A percentile compares a stretch with the other conserved stretches of the same genome.
These are phyloP conservation scores for Bombus fervidus DNA, from an alignment of 1,140 invertebrate genomes.

Conservation along the genomic window DNA sequence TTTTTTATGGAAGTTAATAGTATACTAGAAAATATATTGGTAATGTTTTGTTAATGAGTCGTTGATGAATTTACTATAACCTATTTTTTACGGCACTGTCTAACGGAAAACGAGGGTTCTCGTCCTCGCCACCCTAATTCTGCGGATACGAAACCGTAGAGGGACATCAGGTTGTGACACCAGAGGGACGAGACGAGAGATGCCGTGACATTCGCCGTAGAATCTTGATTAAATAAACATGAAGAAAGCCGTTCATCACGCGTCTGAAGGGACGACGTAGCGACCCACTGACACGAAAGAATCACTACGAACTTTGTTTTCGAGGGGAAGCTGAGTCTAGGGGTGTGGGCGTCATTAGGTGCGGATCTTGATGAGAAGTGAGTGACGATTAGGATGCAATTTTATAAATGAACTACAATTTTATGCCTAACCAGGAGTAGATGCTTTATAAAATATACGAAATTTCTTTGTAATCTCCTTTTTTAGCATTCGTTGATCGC, in stretches of 20 bases:
- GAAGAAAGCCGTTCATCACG: conserved; percentile 60
- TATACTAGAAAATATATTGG: too few species aligned
- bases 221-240: conserved; percentile 70
- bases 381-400: conserved; percentile 13
- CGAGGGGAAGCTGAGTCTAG: not conserved
- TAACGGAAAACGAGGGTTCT: conserved; percentile 22
- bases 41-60: not conserved
- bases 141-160: conserved; percentile 60
- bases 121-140: conserved; percentile 44
- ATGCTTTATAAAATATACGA: too few species aligned
- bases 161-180: conserved; percentile 68
- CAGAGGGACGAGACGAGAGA: conserved; percentile 29
- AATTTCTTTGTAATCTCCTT: too few species aligned
- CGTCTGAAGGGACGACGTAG: not conserved
- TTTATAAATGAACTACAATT: not conserved
- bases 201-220: conserved; percentile 55
- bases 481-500: too few species aligned
- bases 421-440: fast-evolving
- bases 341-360: conserved; percentile 14
- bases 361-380: not conserved
- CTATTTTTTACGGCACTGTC: conserved; percentile 33
- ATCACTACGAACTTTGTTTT: conserved; percentile 34
- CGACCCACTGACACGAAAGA: conserved; percentile 39
- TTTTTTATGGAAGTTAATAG: not conserved
- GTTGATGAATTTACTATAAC: conserved; percentile 25